Percentiles rank a stretch among this genome's conserved stretches.
Evolutionary conservation across 2,888 invertebrate species (phyloP).

Genomic region (Lysandra coridon): DNA sequence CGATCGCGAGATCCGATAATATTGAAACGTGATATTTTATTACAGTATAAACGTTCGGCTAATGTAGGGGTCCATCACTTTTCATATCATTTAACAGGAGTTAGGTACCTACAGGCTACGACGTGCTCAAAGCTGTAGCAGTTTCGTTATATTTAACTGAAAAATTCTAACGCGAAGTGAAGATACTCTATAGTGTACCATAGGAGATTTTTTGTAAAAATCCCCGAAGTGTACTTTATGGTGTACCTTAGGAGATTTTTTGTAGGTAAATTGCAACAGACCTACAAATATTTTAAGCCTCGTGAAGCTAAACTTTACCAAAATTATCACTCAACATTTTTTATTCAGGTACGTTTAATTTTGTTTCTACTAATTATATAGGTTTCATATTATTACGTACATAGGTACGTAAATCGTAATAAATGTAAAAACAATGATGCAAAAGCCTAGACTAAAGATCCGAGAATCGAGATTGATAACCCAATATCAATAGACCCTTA

Average conservation of each 20-base stretch:
- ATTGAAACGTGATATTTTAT: slow-evolving; percentile 74
- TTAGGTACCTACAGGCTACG: background rate
- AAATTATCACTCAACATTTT: background rate
- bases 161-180: background rate
- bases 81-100: slow-evolving; percentile 46
- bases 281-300: background rate
- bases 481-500: no score
- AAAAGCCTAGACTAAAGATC: no score
- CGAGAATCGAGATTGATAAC: no score
- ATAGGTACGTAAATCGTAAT: no score
- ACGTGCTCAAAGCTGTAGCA: background rate
- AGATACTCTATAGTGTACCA: background rate
- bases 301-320: background rate
- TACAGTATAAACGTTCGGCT: slow-evolving; percentile 57
- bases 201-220: background rate
- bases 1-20: slow-evolving; percentile 67
- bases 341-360: background rate
- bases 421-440: no score
- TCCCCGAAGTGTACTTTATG: background rate
- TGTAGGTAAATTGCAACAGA: background rate
- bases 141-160: background rate
- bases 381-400: no score
- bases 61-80: slow-evolving; percentile 50
- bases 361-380: background rate
- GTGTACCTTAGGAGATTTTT: background rate